Conservation (phyloP, 2,888 invertebrate genomes). For the Chloroclystis v-ata region DNA sequence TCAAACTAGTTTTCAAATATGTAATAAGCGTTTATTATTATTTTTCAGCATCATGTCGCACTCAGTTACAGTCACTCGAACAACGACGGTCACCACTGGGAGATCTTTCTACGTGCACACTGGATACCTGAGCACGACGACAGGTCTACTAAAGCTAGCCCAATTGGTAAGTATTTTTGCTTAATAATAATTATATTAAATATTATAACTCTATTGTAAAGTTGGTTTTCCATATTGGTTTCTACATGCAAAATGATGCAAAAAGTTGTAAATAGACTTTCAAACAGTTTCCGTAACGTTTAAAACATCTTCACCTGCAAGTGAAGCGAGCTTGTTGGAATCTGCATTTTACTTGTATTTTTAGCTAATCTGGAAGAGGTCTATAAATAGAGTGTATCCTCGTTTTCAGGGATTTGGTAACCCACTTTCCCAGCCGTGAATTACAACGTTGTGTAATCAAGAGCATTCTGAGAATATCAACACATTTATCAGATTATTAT, state of each 20-base stretch:
- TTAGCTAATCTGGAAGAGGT: no score
- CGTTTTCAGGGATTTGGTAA: slow-evolving; percentile 32
- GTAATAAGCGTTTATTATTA: neutral
- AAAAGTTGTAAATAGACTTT: no score
- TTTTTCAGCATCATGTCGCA: slow-evolving; percentile 85
- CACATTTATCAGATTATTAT: neutral
- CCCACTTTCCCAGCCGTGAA: slow-evolving; percentile 46
- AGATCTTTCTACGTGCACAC: slow-evolving; percentile 88
- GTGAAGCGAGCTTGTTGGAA: no score
- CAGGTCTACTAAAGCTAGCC: slow-evolving; percentile 88
- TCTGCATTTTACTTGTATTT: no score
- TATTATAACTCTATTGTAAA: no score
- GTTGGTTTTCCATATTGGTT: no score
- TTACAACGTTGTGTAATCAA: slow-evolving; percentile 39
- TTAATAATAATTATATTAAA: no score
- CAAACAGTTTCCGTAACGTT: no score
- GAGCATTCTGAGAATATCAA: neutral
- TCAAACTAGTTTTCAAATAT: no score
- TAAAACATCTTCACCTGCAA: no score
- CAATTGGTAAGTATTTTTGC: slow-evolving; percentile 84
- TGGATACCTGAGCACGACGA: slow-evolving; percentile 86
- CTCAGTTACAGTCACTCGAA: slow-evolving; percentile 90
- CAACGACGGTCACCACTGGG: slow-evolving; percentile 87
- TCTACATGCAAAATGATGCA: no score
- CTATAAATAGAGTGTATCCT: slow-evolving; percentile 7